These are phyloP conservation scores for Ceratitis capitata DNA, from an alignment of 1,140 invertebrate genomes.

Conservation along the genomic window DNA sequence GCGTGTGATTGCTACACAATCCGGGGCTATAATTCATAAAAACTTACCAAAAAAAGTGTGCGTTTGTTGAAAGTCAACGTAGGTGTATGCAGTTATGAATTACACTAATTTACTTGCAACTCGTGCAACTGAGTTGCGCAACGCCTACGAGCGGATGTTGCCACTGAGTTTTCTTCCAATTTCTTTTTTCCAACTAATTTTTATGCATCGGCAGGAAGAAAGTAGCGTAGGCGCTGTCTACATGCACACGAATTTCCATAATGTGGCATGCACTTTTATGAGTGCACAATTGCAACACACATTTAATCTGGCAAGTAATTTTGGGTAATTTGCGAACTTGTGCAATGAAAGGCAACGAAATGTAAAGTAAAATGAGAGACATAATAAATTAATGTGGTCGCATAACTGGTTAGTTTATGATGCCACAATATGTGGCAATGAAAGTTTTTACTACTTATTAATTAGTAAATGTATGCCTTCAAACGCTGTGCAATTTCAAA, in stretches of 20 bases:
- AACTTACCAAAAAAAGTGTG: neutral
- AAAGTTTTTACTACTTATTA: neutral
- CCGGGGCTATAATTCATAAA: neutral
- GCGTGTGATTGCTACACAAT: neutral
- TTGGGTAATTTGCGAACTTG: neutral
- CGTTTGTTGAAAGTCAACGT: neutral
- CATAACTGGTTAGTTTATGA: neutral
- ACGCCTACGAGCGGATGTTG: neutral
- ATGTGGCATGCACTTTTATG: neutral
- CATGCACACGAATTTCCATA: neutral
- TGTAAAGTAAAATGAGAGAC: neutral
- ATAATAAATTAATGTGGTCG: neutral
- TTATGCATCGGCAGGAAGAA: neutral
- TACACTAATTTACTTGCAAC: neutral
- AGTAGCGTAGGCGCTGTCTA: neutral
- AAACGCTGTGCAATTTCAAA: neutral
- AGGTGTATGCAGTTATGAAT: neutral
- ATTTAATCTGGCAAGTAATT: neutral
- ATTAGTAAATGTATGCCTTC: neutral
- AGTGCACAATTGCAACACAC: neutral
- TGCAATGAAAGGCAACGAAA: neutral
- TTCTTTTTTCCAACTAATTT: neutral
- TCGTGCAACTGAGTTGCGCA: neutral
- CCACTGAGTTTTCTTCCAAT: neutral
- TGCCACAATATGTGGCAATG: neutral